Base-by-base conservation (phyloP, 2,888 invertebrate genomes). In the Noctua janthe region DNA sequence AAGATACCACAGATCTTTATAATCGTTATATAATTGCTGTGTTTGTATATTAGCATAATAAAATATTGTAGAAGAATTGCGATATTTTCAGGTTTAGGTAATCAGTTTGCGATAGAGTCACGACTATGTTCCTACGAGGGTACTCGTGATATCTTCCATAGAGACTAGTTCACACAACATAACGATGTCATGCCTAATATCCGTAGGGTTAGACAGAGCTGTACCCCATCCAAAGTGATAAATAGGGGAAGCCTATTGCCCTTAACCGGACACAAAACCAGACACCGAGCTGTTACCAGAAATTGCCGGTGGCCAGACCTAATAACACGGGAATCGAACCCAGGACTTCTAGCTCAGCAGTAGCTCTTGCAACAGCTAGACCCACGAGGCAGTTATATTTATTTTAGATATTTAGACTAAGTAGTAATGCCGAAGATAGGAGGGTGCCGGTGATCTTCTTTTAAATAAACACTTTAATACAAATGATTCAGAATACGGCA, bases 11-110 rank as follows among this genome's bases (percentile, higher is more conserved):
- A 70, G 78, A 90, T 87, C 80, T 78, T 75, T 81, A 73, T 89
- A 89, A 89, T 89, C 78, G 83, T 86, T 90, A 80, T 88, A 75
- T 90, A 89, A 89, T 89, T 88, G 88, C 74, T 69, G 56, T 84
- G 82, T 87, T 85, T 76, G 80, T 86, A 74, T 87, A 81, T 78
- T 77, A 78, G 71, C 59, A 39, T 74, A 72, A 67, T 74, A 72
- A 54, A 71, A 79, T 75, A 72, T 66, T 13, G 62, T 71, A 35
- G 54, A 66, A 66, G 6, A 64, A 39, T 67, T 76, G 47, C 76
- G 47, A 47, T 51, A 39, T 15, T 71, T 39, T 62, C n/a, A n/a
- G 1, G 20, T 43, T 35, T 47, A 10, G 4, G 69, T 17, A n/a
- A n/a, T 72, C 0, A 35, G 35, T 64, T 1, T n/a, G 15, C n/a